These are phyloP conservation scores for Caranx ignobilis DNA, from an alignment of 2,113 vertebrate genomes.

Conservation along the genomic window DNA sequence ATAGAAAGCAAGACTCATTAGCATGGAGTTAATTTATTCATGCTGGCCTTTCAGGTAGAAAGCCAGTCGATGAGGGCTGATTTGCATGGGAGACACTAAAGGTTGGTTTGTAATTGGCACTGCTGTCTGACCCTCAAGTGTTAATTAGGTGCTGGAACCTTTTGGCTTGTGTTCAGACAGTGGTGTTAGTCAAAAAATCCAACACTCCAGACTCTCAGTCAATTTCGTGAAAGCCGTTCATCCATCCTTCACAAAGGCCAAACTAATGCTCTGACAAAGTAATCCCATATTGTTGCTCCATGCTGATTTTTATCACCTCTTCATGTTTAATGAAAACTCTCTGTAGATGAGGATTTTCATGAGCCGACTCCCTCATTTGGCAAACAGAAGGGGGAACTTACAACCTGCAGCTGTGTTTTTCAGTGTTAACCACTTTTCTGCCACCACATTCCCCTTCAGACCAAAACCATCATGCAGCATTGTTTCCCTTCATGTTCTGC, in stretches of 20 bases:
- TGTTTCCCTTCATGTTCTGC: not conserved
- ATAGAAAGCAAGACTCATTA: constrained; percentile 63
- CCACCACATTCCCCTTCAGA: not conserved
- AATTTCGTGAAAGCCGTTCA: constrained; percentile 32
- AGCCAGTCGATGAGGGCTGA: constrained; percentile 50
- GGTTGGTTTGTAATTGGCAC: constrained; percentile 61
- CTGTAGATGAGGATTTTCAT: constrained; percentile 10
- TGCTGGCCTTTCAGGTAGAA: constrained; percentile 55
- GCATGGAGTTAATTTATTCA: constrained; percentile 76
- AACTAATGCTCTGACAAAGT: constrained; percentile 44
- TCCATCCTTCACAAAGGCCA: constrained; percentile 9
- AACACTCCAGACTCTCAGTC: constrained; percentile 33
- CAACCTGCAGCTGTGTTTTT: constrained; percentile 24
- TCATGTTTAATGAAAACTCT: constrained; percentile 4
- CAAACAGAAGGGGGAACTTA: not conserved
- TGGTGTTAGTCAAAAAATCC: constrained; percentile 37
- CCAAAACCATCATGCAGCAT: not conserved
- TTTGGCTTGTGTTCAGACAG: constrained; percentile 59
- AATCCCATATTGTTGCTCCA: constrained; percentile 25
- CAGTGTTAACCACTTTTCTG: not conserved
- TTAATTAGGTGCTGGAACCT: constrained; percentile 68
- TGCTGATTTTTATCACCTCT: constrained; percentile 40
- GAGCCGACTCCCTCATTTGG: not conserved
- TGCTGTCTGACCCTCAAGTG: constrained; percentile 54
- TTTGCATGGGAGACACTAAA: constrained; percentile 63